Conservation (phyloP, 2,113 vertebrate genomes). For the Prochilodus magdalenae region DNA sequence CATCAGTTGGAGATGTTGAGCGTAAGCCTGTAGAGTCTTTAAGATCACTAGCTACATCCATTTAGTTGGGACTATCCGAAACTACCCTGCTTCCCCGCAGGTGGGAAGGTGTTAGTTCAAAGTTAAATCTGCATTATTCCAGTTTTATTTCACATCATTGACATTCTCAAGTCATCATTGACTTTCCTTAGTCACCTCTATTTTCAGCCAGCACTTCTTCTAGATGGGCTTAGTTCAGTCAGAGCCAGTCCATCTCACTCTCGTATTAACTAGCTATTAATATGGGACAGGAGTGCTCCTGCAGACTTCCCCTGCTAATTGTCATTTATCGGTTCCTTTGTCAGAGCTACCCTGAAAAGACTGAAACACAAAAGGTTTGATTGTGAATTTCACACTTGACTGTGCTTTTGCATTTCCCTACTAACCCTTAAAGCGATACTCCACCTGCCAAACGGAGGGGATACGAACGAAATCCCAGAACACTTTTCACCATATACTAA, state of each 20-base stretch:
- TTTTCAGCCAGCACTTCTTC: background rate
- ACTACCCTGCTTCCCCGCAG: background rate
- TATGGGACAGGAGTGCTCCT: conserved; percentile 29
- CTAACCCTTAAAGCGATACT: conserved; percentile 10
- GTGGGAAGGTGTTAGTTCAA: background rate
- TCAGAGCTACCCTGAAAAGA: conserved; percentile 29
- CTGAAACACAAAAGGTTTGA: conserved; percentile 28
- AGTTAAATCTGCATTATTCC: background rate
- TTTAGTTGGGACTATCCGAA: too few species aligned
- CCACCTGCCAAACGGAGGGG: conserved; percentile 22
- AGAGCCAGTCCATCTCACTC: conserved; percentile 11
- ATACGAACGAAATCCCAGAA: conserved; percentile 1
- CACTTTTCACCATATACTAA: background rate
- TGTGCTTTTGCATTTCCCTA: conserved; percentile 16
- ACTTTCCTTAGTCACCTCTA: background rate
- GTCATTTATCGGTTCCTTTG: conserved; percentile 56
- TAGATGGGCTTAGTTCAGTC: conserved; percentile 21
- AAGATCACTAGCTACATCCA: too few species aligned
- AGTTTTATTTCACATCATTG: background rate
- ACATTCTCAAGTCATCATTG: background rate
- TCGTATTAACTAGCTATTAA: conserved; percentile 38
- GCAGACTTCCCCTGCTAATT: conserved; percentile 38
- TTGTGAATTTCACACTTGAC: conserved; percentile 45
- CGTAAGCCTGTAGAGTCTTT: too few species aligned
- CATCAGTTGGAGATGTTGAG: too few species aligned